Conservation (phyloP, 2,113 vertebrate species). For the Microtus ochrogaster region DNA sequence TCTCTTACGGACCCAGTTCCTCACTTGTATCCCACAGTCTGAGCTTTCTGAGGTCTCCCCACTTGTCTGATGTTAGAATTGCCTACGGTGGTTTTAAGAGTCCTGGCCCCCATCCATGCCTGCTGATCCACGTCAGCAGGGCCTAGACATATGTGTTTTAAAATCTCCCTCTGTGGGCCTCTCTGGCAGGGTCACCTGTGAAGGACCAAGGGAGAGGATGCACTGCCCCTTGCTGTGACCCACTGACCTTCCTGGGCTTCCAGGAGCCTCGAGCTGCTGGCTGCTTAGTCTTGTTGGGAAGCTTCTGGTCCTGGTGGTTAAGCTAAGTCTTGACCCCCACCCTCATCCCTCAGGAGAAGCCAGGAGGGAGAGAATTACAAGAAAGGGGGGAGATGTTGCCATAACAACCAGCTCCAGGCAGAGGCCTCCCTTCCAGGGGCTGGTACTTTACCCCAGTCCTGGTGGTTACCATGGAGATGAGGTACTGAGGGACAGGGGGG, state of each 20-base stretch:
- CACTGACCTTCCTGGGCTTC: neutral
- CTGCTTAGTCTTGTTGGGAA: slow-evolving; percentile 54
- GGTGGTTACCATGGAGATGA: slow-evolving; percentile 82
- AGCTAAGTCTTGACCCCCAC: slow-evolving; percentile 56
- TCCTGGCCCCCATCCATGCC: neutral
- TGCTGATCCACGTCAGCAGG: neutral
- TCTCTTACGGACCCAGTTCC: neutral
- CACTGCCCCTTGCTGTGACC: neutral
- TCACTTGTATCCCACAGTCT: neutral
- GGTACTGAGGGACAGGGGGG: slow-evolving; percentile 67
- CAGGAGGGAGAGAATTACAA: slow-evolving; percentile 69
- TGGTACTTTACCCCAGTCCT: slow-evolving; percentile 80
- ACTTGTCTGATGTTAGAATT: slow-evolving; percentile 4
- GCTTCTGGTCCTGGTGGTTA: slow-evolving; percentile 35
- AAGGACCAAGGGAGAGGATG: neutral
- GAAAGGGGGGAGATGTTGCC: slow-evolving; percentile 68
- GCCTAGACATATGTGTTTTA: slow-evolving; percentile 16
- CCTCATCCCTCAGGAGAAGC: slow-evolving; percentile 67
- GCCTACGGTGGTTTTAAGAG: neutral
- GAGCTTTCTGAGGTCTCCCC: neutral
- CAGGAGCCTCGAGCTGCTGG: neutral
- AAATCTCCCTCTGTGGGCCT: neutral
- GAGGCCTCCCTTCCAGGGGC: slow-evolving; percentile 80
- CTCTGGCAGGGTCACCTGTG: neutral
- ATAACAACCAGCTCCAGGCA: slow-evolving; percentile 81